Percentiles rank a stretch among this genome's conserved stretches.
Conservation (phyloP, 1,140 invertebrate genomes). For the Hylaeus anthracinus region DNA sequence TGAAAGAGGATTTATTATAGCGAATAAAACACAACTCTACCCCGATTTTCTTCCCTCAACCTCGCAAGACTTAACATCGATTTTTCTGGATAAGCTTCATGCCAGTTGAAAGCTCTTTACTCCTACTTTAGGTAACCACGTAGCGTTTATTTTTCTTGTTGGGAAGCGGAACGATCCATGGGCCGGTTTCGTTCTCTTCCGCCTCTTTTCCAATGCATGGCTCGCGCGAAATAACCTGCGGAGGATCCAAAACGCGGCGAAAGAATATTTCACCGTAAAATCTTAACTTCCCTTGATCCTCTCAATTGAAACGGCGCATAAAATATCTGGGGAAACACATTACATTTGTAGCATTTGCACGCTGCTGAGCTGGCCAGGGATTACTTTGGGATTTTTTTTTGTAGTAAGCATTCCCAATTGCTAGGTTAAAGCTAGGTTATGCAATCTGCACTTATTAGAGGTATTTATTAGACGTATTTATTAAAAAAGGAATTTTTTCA, state of each 20-base stretch:
- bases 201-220: too few species aligned
- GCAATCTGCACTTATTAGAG: too few species aligned
- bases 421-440: too few species aligned
- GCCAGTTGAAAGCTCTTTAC: conserved; percentile 18
- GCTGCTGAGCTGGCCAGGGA: too few species aligned
- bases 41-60: background rate
- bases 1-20: conserved; percentile 17
- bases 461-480: too few species aligned
- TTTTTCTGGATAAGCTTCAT: conserved; percentile 38
- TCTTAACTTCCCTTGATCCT: background rate
- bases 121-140: background rate
- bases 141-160: conserved; percentile 14
- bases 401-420: too few species aligned
- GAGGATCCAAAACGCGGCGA: background rate
- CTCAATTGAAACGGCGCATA: background rate
- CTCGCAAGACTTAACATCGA: conserved; percentile 3
- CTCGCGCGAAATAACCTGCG: background rate
- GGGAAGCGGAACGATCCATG: background rate
- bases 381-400: too few species aligned
- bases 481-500: too few species aligned
- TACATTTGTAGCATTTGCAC: background rate
- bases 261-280: background rate
- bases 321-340: background rate
- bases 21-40: background rate
- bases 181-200: background rate